Evolutionary conservation across 1,140 invertebrate species (phyloP), one percentile per base, ranked within the genome.

Genomic region (Drosophila tani): DNA sequence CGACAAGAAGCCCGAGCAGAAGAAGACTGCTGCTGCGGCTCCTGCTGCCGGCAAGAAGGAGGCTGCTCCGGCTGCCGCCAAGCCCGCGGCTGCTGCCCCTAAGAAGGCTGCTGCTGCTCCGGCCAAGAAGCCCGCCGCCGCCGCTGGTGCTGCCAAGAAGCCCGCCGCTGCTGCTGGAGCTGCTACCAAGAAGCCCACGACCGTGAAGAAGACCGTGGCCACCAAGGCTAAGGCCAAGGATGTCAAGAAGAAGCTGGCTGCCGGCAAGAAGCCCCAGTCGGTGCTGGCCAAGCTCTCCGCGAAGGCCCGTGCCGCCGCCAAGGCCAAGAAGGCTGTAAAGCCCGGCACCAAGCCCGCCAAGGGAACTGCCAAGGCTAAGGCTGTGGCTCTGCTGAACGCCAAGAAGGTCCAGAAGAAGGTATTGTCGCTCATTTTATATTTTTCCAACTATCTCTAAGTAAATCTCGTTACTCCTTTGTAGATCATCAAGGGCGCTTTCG

Each of bases 401-500:
- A 95, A 95, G 73, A 96, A 96, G 92, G 94, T 95, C 21, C 96
- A 97, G 93, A 96, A 96, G 81, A 98, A 97, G 95, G 97, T 97
- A 38, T 14, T 2, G 2, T 40, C 14, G 12, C n/a, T 15, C 32
- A 11, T 5, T 55, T 11, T 40, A n/a, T 14, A 8, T 1, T 7
- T 2, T 6, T 9, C 9, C 9, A 35, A 11, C 1, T 14, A 5
- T 38, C 3, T 5, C 46, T 24, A 24, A 5, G n/a, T 14, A 46
- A 24, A 41, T 65, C 15, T 12, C 12, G 0, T 3, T 11, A 1
- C 1, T 17, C 40, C 5, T 29, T 38, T 45, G 21, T 67, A 98
- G 97, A 96, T 99, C 50, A 94, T 98, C 49, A 99, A 98, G 93
- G 98, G 98, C 75, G 95, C 96, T 75, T 96, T 97, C 95, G 97